Evolutionary conservation across 2,797 vertebrate species (phyloP), one percentile per base, ranked within the genome.

Genomic region (Xenops minutus): DNA sequence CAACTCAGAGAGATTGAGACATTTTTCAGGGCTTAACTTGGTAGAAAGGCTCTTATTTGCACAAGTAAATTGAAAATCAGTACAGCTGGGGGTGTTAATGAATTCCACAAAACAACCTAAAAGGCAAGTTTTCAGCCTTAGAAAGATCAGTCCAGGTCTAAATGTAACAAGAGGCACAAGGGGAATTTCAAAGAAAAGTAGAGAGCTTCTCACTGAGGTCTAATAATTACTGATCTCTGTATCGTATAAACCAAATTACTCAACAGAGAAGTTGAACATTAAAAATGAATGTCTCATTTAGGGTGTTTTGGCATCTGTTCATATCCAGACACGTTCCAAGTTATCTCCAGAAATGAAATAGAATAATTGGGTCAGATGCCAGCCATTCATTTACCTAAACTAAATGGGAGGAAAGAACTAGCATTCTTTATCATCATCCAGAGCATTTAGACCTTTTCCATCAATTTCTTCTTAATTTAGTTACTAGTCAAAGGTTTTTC

Each of bases 381-480:
- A 94, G 88, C 21, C 44, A 68, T 54, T 72, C 76, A 85, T 92
- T 92, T 96, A 36, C 64, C 71, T 93, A 86, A 93, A 75, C 76
- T 75, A 89, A 91, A 95, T 59, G 21, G 43, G 51, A 86, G 51
- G 43, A 93, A 86, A 76, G 73, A 93, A 84, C 18, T 24, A 91
- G 59, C 22, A 86, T 51, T 81, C 66, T 80, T 77, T 78, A 56
- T 44, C 46, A 48, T 84, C 58, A 66, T 73, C 41, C 55, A 88
- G 26, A 94, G 64, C 56, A 46, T 39, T 84, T 66, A 93, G 62
- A 86, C 15, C 12, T 68, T 90, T 89, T 81, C 64, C 54, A 88
- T 91, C 76, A 85, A 71, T 91, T 92, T 80, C 19, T 37, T 85
- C 44, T 90, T 94, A 92, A 95, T 94, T 95, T 93, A 93, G 73